Base-by-base conservation (phyloP, 1,140 invertebrate species). In the Drosophila albomicans region DNA sequence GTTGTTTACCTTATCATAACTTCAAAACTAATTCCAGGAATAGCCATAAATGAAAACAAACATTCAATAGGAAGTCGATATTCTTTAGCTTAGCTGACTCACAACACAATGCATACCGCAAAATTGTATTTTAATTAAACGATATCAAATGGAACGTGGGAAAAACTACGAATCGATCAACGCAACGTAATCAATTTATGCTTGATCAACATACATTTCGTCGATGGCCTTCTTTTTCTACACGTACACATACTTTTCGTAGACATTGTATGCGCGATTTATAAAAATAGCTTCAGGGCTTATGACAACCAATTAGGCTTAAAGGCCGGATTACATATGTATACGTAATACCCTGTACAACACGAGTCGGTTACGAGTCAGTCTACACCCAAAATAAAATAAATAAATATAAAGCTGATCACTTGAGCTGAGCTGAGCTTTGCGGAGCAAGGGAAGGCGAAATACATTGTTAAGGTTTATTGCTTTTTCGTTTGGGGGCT, bases 281-380 rank as follows among this genome's bases (percentile, higher is more conserved):
- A 66, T 67, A 78, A 78, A 78, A 8, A 48, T 69, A 74, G 35
- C 32, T 71, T 43, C 15, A 20, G 7, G 20, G 43, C 25, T 54
- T 74, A 68, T 56, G 71, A 62, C 49, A 74, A 62, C 56, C 58
- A 58, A 63, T 63, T 70, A 62, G 59, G 45, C 41, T 52, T 82
- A 57, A 59, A 61, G 65, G 58, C 52, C 65, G 65, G 65, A 82
- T 82, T 86, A 82, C 82, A 86, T 49, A 49, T 85, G 74, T 61
- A 75, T 30, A 46, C 56, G 43, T 67, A 32, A 56, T 41, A 32
- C 25, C 51, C 51, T 52, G 51, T 52, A 52, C 51, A 25, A 49
- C 16, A 15, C n/a, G 20, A 25, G 3, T 25, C 0, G 20, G 20
- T 16, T 48, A 8, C 15, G 43, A 13, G 7, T 46, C n/a, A 5